Evolutionary conservation across 2,797 vertebrate genomes (phyloP).

Genomic region (Sitta carolinensis): DNA sequence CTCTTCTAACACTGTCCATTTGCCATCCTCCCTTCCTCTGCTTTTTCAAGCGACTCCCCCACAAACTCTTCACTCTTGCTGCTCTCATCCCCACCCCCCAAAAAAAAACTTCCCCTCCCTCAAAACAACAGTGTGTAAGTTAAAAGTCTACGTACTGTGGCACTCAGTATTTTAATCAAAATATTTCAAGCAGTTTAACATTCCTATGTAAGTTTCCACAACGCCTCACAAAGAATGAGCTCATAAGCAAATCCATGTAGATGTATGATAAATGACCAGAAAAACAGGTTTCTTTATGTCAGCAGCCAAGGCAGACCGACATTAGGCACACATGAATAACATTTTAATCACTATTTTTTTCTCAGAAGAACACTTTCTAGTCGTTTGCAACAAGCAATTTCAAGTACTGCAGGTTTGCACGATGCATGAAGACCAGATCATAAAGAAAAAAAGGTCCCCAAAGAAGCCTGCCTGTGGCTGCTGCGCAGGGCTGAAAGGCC

Average conservation of each 20-base stretch:
- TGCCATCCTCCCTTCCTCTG: conserved; percentile 63
- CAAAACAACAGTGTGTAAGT: conserved; percentile 37
- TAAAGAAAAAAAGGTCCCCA: not conserved
- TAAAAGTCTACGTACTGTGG: conserved; percentile 39
- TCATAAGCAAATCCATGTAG: conserved; percentile 74
- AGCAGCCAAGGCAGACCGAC: conserved; percentile 59
- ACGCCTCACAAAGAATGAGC: conserved; percentile 64
- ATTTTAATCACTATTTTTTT: conserved; percentile 57
- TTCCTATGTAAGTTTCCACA: conserved; percentile 71
- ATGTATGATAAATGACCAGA: conserved; percentile 76
- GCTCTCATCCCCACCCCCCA: not conserved
- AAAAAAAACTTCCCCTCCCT: not conserved
- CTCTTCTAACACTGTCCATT: conserved; percentile 73
- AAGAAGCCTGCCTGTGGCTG: not conserved
- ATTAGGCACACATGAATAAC: conserved; percentile 56
- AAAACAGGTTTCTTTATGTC: conserved; percentile 75
- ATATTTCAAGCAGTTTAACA: conserved; percentile 76
- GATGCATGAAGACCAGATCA: not conserved
- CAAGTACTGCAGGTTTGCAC: conserved; percentile 50
- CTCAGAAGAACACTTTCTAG: conserved; percentile 51
- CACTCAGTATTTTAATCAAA: conserved; percentile 70
- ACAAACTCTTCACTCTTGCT: not conserved
- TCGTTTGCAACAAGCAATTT: conserved; percentile 49
- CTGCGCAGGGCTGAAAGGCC: not conserved
- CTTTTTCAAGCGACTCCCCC: conserved; percentile 54